Evolutionary conservation across 2,888 invertebrate species (phyloP).

Genomic region (Melanostoma mellinum): DNA sequence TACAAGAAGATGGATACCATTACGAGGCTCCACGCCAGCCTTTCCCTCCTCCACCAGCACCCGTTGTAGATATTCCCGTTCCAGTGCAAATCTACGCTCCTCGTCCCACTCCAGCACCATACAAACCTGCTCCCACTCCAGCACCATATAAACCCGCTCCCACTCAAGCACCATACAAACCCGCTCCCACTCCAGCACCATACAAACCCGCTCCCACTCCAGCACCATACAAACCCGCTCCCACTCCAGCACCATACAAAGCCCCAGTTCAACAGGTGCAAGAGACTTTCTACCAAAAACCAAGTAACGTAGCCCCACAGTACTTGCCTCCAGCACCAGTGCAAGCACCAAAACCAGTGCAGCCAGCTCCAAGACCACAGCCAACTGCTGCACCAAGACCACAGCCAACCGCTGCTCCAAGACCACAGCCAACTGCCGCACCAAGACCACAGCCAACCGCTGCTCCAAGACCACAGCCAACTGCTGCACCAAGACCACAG

Average conservation of each 20-base stretch:
- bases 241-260: background rate
- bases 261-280: constrained; percentile 18
- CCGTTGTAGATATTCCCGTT: constrained; percentile 47
- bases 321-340: constrained; percentile 32
- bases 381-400: background rate
- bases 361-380: constrained; percentile 10
- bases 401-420: background rate
- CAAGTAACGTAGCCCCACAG: constrained; percentile 17
- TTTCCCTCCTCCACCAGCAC: constrained; percentile 26
- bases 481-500: constrained; percentile 3
- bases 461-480: constrained; percentile 1
- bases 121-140: background rate
- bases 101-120: constrained; percentile 4
- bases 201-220: no score
- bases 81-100: constrained; percentile 17
- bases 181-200: no score
- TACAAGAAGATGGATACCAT: constrained; percentile 58
- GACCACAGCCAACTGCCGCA: constrained; percentile 14
- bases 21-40: constrained; percentile 48
- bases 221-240: background rate
- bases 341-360: constrained; percentile 1
- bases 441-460: constrained; percentile 12
- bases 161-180: no score
- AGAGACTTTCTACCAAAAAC: background rate
- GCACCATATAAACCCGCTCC: no score